phyloP scores from a whole-genome alignment of 2,797 vertebrate species.

The Apodemus agrarius region DNA sequence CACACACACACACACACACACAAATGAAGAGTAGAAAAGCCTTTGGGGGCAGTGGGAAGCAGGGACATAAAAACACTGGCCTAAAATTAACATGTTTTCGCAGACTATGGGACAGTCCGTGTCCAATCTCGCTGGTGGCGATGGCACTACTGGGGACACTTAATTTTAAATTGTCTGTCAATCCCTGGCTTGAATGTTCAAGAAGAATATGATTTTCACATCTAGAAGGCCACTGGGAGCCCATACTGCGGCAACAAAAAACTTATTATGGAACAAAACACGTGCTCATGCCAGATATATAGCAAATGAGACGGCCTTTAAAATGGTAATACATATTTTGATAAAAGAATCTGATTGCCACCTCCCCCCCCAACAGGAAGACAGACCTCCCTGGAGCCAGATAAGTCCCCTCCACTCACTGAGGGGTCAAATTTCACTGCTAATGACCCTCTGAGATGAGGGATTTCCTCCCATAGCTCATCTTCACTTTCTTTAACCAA shows the following conservation, averaged over 20 bases:
- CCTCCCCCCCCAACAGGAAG: neutral
- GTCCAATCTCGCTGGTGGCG: conserved; percentile 59
- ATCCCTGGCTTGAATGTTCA: conserved; percentile 70
- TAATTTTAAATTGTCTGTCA: conserved; percentile 70
- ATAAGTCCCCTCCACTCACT: neutral
- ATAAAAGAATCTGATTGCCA: conserved; percentile 49
- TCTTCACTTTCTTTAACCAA: neutral
- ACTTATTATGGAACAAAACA: conserved; percentile 77
- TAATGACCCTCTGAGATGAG: neutral
- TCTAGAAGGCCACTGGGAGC: conserved; percentile 82
- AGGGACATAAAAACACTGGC: conserved; percentile 21
- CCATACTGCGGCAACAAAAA: conserved; percentile 50
- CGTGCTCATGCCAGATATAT: conserved; percentile 74
- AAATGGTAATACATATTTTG: conserved; percentile 65
- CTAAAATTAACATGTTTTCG: conserved; percentile 55
- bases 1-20: neutral
- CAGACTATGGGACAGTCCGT: neutral
- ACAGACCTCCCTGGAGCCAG: neutral
- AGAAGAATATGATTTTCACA: conserved; percentile 80
- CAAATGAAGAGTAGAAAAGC: neutral
- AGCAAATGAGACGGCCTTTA: conserved; percentile 72
- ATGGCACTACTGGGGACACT: conserved; percentile 75
- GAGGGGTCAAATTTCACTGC: neutral
- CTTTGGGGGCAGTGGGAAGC: neutral
- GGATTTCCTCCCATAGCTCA: neutral